A percentile compares a stretch with the other conserved stretches of the same genome.
Evolutionary conservation across 2,113 vertebrate species (phyloP).

Genomic region (Catagonus wagneri): DNA sequence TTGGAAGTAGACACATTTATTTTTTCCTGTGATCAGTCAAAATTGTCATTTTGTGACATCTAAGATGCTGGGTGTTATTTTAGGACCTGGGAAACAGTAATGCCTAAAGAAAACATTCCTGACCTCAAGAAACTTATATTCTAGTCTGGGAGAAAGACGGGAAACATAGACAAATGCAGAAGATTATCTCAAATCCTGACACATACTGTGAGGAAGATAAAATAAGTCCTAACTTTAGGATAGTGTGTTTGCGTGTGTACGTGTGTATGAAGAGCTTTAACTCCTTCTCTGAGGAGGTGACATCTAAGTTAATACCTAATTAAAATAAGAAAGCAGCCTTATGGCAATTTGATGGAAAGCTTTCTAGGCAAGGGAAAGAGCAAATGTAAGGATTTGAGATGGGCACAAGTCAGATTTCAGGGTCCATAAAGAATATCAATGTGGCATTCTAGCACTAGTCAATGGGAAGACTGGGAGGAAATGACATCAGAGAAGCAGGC

Average conservation of each 20-base stretch:
- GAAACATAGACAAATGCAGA: neutral
- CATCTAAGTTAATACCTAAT: neutral
- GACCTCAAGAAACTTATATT: neutral
- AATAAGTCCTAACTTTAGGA: neutral
- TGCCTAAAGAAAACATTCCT: neutral
- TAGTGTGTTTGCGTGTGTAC: neutral
- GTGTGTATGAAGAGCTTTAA: neutral
- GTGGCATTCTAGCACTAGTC: neutral
- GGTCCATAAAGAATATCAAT: neutral
- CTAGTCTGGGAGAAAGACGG: neutral
- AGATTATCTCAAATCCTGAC: neutral
- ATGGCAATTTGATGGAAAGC: neutral
- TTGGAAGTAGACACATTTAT: conserved; percentile 13
- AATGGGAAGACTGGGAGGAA: neutral
- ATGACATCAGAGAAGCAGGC: neutral
- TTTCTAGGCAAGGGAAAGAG: neutral
- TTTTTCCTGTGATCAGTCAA: neutral
- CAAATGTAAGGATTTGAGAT: neutral
- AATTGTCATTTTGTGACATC: neutral
- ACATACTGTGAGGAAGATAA: neutral
- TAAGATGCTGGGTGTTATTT: neutral
- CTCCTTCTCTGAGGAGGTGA: neutral
- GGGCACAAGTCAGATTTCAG: neutral
- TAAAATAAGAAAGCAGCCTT: neutral
- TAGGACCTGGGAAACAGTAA: neutral